phyloP scores from a whole-genome alignment of 2,888 invertebrate species.

The Busseola fusca region DNA sequence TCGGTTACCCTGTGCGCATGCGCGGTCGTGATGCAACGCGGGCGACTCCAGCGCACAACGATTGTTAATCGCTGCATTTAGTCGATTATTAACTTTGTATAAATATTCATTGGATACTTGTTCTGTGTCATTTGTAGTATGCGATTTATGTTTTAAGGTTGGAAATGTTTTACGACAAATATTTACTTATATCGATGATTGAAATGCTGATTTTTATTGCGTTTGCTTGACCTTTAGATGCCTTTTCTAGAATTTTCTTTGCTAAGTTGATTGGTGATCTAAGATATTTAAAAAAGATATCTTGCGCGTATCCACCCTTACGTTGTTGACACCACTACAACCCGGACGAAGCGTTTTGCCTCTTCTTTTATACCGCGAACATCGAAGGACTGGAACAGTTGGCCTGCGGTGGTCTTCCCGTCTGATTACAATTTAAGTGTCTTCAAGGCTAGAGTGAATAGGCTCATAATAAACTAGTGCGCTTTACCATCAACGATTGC shows the following conservation, averaged over 20 bases:
- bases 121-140: slow-evolving; percentile 39
- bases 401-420: too few relatives aligned
- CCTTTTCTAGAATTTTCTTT: neutral
- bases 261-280: neutral
- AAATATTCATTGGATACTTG: slow-evolving; percentile 48
- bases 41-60: slow-evolving; percentile 46
- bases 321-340: too few relatives aligned
- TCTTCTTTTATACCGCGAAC: too few relatives aligned
- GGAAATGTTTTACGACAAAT: slow-evolving; percentile 13
- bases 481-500: too few relatives aligned
- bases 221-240: neutral
- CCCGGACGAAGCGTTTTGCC: too few relatives aligned
- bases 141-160: slow-evolving; percentile 24
- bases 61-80: slow-evolving; percentile 27
- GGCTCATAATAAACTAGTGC: too few relatives aligned
- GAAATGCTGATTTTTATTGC: neutral
- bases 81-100: slow-evolving; percentile 34
- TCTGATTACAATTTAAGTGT: too few relatives aligned
- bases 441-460: too few relatives aligned
- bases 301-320: too few relatives aligned
- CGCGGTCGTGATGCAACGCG: slow-evolving; percentile 59
- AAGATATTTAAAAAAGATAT: too few relatives aligned
- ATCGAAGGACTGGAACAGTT: too few relatives aligned
- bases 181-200: slow-evolving; percentile 17
- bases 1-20: slow-evolving; percentile 58